Evolutionary conservation across 2,113 vertebrate species (phyloP).

Genomic region (Macrotis lagotis): DNA sequence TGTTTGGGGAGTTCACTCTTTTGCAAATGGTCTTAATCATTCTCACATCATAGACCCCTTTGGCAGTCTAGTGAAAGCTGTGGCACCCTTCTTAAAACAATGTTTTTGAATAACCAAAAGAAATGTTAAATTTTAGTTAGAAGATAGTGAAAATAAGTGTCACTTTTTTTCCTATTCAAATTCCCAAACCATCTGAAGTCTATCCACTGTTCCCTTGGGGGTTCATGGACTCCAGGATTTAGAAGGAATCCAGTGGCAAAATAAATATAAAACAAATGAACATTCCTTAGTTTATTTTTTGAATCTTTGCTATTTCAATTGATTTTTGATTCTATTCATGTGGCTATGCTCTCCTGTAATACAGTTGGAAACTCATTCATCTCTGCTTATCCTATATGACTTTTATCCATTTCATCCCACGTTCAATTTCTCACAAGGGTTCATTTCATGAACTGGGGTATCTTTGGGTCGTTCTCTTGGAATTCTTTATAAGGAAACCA

Average conservation of each 20-base stretch:
- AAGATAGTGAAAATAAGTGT: background rate
- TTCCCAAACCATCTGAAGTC: background rate
- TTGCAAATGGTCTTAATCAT: background rate
- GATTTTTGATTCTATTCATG: background rate
- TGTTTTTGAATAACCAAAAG: background rate
- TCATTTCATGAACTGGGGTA: background rate
- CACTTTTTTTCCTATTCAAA: background rate
- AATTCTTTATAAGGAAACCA: background rate
- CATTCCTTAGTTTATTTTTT: background rate
- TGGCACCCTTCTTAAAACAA: background rate
- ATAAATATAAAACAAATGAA: background rate
- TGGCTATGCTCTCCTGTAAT: background rate
- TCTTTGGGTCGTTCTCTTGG: background rate
- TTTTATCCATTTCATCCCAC: background rate
- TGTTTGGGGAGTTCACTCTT: background rate
- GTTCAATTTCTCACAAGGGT: background rate
- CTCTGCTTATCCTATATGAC: background rate
- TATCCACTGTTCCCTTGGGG: background rate
- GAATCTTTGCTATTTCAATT: background rate
- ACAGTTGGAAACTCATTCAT: background rate
- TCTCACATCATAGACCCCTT: background rate
- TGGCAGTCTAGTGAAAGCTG: background rate
- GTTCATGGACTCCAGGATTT: background rate
- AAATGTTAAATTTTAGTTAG: background rate
- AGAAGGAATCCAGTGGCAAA: conserved; percentile 6